Evolutionary conservation across 2,113 vertebrate species (phyloP).

Genomic region (Leptodactylus fuscus): DNA sequence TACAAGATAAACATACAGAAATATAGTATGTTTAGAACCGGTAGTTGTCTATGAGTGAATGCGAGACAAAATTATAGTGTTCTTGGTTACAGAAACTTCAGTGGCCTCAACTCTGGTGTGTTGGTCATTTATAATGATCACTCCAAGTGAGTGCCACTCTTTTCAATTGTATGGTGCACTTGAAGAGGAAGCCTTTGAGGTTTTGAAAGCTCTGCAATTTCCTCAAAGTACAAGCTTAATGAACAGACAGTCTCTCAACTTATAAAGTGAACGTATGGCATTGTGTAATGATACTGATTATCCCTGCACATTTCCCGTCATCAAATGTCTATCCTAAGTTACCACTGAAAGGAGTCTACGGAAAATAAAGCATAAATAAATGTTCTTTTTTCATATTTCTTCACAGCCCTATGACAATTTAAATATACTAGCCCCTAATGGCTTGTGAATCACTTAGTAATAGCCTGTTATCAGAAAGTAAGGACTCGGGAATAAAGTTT

Average conservation of each 20-base stretch:
- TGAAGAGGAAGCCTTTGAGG: slow-evolving; percentile 35
- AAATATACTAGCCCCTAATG: not conserved
- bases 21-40: not conserved
- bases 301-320: slow-evolving; percentile 3
- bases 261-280: slow-evolving; percentile 26
- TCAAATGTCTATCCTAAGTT: slow-evolving; percentile 23
- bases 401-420: not conserved
- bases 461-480: not conserved
- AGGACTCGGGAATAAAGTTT: not conserved
- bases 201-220: slow-evolving; percentile 40
- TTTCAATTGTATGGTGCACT: slow-evolving; percentile 33
- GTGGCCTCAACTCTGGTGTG: slow-evolving; percentile 10
- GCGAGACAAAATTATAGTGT: slow-evolving; percentile 32
- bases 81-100: not conserved
- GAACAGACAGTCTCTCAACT: slow-evolving; percentile 12
- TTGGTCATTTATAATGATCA: slow-evolving; percentile 31
- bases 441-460: not conserved
- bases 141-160: slow-evolving; percentile 30
- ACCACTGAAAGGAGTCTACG: not conserved
- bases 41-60: not conserved
- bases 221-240: slow-evolving; percentile 39
- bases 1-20: not conserved
- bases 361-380: slow-evolving; percentile 27
- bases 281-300: slow-evolving; percentile 42
- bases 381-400: not conserved